Conservation (phyloP, 2,113 vertebrate species). For the Microcebus griseorufus region DNA sequence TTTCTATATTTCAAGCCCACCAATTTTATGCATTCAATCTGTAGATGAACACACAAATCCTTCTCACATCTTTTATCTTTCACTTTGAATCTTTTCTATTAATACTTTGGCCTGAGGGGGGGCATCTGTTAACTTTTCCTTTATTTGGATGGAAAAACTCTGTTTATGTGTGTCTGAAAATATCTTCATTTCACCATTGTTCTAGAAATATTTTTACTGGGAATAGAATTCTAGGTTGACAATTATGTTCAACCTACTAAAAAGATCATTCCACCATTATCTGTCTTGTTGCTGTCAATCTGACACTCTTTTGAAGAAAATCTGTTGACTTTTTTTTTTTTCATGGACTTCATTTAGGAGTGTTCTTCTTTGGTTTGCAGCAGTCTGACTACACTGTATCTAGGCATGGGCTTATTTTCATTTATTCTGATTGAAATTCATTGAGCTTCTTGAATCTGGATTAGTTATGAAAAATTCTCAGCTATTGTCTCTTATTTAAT, state of each 20-base stretch:
- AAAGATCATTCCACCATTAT: background rate
- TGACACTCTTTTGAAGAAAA: background rate
- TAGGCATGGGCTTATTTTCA: background rate
- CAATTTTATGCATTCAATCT: background rate
- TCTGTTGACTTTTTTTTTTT: background rate
- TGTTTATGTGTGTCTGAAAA: background rate
- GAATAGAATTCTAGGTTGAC: constrained; percentile 12
- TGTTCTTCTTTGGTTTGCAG: background rate
- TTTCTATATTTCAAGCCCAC: background rate
- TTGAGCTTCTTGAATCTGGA: background rate
- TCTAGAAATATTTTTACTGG: background rate
- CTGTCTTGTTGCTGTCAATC: background rate
- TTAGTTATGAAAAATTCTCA: background rate
- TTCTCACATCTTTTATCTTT: background rate
- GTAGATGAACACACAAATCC: background rate
- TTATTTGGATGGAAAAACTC: background rate
- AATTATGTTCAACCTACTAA: background rate
- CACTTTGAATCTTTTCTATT: background rate
- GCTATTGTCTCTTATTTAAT: background rate
- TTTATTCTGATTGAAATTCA: background rate
- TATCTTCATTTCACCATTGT: constrained; percentile 24
- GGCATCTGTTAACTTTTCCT: background rate
- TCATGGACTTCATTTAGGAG: background rate
- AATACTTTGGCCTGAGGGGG: background rate
- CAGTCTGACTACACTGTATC: background rate